Evolutionary conservation across 2,797 vertebrate species (phyloP).

Genomic region (Neopelma chrysocephalum): DNA sequence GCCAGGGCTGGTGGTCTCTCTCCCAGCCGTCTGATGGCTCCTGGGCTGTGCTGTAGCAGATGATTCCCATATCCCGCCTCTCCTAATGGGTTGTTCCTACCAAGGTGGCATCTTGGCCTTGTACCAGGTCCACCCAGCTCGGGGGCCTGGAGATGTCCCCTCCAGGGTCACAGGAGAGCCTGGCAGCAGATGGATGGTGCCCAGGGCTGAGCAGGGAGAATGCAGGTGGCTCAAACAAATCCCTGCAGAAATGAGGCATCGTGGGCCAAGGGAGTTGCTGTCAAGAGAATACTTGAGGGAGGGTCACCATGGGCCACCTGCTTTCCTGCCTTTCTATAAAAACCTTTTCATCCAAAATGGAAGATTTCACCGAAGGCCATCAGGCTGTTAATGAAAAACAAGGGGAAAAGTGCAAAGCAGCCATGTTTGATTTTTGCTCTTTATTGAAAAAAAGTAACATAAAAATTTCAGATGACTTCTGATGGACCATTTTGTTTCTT

Average conservation of each 20-base stretch:
- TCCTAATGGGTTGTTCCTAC: neutral
- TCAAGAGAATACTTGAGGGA: neutral
- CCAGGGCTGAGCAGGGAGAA: neutral
- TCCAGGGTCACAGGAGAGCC: neutral
- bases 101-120: neutral
- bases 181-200: neutral
- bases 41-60: neutral
- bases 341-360: neutral
- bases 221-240: neutral
- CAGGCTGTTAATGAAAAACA: neutral
- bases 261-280: neutral
- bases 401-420: neutral
- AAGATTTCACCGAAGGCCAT: neutral
- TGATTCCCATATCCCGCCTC: neutral
- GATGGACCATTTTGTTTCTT: neutral
- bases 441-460: neutral
- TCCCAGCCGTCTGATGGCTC: neutral
- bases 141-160: neutral
- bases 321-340: neutral
- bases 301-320: rapidly evolving
- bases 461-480: neutral
- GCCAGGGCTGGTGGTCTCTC: neutral
- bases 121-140: neutral
- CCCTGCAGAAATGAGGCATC: neutral
- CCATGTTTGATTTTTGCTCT: neutral